Evolutionary conservation across 2,113 vertebrate species (phyloP).

Genomic region (Aptenodytes patagonicus): DNA sequence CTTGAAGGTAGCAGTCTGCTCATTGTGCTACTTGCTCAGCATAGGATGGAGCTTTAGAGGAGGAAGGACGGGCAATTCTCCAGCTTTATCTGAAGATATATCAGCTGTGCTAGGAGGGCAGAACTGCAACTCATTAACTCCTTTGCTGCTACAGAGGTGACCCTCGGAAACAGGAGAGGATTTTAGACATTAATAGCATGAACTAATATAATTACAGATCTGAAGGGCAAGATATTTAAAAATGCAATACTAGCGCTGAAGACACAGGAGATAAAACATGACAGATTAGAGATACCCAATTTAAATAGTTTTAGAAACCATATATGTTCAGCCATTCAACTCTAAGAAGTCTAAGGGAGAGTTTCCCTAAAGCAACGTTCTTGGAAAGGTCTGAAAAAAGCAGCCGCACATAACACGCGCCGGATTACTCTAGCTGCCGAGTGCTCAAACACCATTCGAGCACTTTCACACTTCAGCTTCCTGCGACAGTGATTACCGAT

Average conservation of each 20-base stretch:
- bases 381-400: background rate
- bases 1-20: background rate
- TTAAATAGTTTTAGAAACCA: background rate
- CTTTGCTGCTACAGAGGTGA: background rate
- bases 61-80: background rate
- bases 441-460: background rate
- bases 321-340: background rate
- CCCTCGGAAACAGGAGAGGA: background rate
- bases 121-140: background rate
- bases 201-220: background rate
- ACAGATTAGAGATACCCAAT: background rate
- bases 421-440: background rate
- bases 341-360: background rate
- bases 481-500: background rate
- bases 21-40: background rate
- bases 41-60: background rate
- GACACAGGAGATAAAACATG: background rate
- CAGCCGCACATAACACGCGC: accelerated
- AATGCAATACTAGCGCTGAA: background rate
- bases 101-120: background rate
- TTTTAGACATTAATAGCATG: background rate
- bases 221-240: background rate
- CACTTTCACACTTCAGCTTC: background rate
- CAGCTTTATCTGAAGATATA: background rate
- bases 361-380: background rate